Conservation (phyloP, 1,140 invertebrate genomes). For the Argopecten irradians region DNA sequence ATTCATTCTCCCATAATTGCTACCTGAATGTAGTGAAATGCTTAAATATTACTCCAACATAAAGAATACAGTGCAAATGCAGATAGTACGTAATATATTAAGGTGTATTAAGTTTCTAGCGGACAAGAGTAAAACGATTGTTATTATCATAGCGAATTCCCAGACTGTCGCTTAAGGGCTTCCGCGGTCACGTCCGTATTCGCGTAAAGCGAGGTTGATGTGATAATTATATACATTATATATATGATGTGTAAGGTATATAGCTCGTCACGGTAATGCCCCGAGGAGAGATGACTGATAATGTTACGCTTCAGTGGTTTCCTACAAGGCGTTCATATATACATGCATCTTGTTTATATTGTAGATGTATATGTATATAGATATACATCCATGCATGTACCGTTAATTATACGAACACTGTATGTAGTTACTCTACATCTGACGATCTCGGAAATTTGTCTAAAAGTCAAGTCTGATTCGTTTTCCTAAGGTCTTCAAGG, state of each 20-base stretch:
- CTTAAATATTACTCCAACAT: too few species aligned
- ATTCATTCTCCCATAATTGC: too few species aligned
- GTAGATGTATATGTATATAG: background rate
- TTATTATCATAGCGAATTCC: too few species aligned
- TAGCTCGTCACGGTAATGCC: background rate
- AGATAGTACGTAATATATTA: too few species aligned
- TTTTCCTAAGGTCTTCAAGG: too few species aligned
- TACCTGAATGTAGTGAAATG: too few species aligned
- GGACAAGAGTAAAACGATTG: too few species aligned
- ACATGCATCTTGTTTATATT: background rate
- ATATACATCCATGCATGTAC: background rate
- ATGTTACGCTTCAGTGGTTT: background rate
- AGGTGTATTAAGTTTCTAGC: too few species aligned
- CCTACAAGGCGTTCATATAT: background rate
- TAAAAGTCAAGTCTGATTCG: too few species aligned
- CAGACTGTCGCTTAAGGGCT: background rate
- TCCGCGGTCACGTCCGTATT: background rate
- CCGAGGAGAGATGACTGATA: background rate
- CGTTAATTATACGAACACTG: too few species aligned
- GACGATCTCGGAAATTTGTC: background rate
- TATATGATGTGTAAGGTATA: background rate
- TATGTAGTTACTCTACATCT: too few species aligned
- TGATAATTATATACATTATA: constrained; percentile 24
- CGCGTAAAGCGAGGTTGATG: background rate
- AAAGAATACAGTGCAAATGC: too few species aligned